phyloP scores from a whole-genome alignment of 2,888 invertebrate species.

The Fragum sueziense region DNA sequence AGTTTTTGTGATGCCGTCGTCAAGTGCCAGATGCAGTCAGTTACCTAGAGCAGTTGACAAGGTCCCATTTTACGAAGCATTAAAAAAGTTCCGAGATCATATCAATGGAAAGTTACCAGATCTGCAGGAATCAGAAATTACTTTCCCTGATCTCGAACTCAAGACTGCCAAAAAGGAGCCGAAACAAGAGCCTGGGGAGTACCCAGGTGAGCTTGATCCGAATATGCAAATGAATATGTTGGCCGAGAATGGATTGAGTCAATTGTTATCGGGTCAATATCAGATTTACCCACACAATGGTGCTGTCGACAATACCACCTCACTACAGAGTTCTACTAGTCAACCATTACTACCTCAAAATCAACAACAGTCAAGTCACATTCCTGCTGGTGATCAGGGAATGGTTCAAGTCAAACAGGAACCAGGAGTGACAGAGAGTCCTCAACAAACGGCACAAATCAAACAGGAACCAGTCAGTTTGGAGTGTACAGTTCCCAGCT shows the following conservation, averaged over 20 bases:
- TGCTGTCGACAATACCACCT: neutral
- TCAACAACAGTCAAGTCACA: neutral
- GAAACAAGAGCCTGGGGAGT: conserved; percentile 39
- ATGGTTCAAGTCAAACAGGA: conserved; percentile 17
- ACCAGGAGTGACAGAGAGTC: neutral
- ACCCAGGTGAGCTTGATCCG: conserved; percentile 16
- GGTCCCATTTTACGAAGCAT: conserved; percentile 97
- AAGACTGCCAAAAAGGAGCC: conserved; percentile 71
- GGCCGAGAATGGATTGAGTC: conserved; percentile 12
- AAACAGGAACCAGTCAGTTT: neutral
- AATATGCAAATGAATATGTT: conserved; percentile 21
- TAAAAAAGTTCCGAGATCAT: conserved; percentile 97
- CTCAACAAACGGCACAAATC: neutral
- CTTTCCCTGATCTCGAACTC: conserved; percentile 79
- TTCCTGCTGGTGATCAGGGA: neutral
- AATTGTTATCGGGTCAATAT: conserved; percentile 39
- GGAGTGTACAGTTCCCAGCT: neutral
- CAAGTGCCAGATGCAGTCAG: conserved; percentile 98
- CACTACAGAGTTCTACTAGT: conserved; percentile 29
- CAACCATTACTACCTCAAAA: conserved; percentile 19
- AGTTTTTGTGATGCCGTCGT: conserved; percentile 99
- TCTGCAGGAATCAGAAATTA: conserved; percentile 79
- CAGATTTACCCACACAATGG: conserved; percentile 48
- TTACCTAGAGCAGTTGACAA: conserved; percentile 98
- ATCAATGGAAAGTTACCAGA: conserved; percentile 88